Base-by-base conservation (phyloP, 1,140 invertebrate species). In the Scylla paramamosain region DNA sequence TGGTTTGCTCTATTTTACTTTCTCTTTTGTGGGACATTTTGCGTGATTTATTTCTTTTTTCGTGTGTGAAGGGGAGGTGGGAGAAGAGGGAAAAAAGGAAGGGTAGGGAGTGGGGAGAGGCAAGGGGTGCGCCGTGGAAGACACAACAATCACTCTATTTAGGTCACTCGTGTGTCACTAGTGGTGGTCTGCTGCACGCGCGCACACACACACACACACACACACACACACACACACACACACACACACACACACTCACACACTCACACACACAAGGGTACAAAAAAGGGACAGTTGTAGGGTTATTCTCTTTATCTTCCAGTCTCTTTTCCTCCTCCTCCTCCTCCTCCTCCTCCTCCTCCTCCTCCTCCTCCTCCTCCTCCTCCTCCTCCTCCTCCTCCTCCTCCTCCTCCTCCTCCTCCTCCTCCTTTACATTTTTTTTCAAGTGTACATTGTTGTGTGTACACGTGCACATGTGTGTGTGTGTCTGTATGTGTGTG, bases 271-370 rank as follows among this genome's bases (percentile, higher is more conserved):
- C 67, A 77, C 67, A n/a, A 12, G 20, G 4, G 20, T n/a, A 77
- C 1, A 77, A n/a, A 77, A n/a, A 77, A 77, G 20, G 67, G 20
- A 77, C 67, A 7, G 3, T 77, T 77, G 67, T 7, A 77, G 2
- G n/a, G 20, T 7, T 2, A 59, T 20, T 39, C n/a, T 88, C 4
- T 39, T 28, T 39, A 39, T 14, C 4, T 88, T 59, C 10, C 52
- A 59, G 10, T 59, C 52, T 14, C 52, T n/a, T 77, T n/a, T 77
- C 20, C 67, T n/a, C n/a, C 67, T 88, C 29, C 12, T 48, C 31
- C 14, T 89, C 7, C 87, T 45, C 87, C 87, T 89, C 87, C 67
- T 77, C 67, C 67, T 77, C 67, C 67, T 77, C 67, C 67, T 77
- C 25, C 67, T 77, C 67, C 67, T 77, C 67, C 67, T 77, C 67